These are phyloP conservation scores for Ips nitidus DNA, from an alignment of 1,140 invertebrate species.

Conservation along the genomic window DNA sequence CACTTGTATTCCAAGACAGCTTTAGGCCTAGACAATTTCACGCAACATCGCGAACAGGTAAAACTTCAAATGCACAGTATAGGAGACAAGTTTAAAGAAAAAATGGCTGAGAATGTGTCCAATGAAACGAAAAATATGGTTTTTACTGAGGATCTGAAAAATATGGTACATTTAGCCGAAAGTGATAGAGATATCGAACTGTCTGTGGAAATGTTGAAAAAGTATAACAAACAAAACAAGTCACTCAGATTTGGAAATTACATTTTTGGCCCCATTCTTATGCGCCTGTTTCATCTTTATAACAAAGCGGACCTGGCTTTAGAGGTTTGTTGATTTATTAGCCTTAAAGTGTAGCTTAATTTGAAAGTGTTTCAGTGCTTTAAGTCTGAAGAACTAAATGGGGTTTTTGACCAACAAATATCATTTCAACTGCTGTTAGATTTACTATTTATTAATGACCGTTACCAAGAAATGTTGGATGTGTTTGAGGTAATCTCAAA, in stretches of 20 bases:
- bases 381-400: conserved; percentile 60
- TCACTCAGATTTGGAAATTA: conserved; percentile 75
- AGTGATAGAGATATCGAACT: conserved; percentile 63
- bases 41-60: conserved; percentile 55
- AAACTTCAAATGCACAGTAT: conserved; percentile 61
- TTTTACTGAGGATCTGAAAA: conserved; percentile 84
- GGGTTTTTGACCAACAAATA: conserved; percentile 72
- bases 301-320: conserved; percentile 70
- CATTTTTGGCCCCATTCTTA: conserved; percentile 80
- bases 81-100: conserved; percentile 63
- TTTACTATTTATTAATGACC: conserved; percentile 68
- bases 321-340: conserved; percentile 50
- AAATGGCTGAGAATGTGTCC: conserved; percentile 65
- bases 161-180: conserved; percentile 71
- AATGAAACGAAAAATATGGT: conserved; percentile 63
- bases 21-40: conserved; percentile 64
- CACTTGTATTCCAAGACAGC: conserved; percentile 57
- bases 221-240: conserved; percentile 70
- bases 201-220: conserved; percentile 63
- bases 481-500: conserved; percentile 63
- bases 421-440: conserved; percentile 71
- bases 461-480: conserved; percentile 68
- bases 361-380: conserved; percentile 60
- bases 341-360: conserved; percentile 9
- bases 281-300: conserved; percentile 74